Evolutionary conservation across 2,797 vertebrate species (phyloP).

Genomic region (Notolepis coatsorum): DNA sequence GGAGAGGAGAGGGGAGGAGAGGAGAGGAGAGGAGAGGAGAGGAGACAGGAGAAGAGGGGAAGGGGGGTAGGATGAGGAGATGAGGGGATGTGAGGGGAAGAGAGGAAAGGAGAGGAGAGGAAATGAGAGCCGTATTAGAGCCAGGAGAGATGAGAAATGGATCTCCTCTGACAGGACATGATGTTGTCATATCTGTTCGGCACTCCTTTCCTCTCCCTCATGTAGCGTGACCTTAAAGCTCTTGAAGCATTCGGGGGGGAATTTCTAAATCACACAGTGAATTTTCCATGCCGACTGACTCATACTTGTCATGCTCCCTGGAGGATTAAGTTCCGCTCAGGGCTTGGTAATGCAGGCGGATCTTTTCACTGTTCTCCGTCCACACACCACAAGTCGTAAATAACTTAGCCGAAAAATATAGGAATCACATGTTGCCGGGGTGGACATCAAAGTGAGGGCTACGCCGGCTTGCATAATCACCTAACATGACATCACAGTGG

Average conservation of each 20-base stretch:
- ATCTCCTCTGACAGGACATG: constrained; percentile 49
- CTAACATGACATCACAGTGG: constrained; percentile 66
- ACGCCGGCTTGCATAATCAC: constrained; percentile 69
- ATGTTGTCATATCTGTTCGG: constrained; percentile 55
- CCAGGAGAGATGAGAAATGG: constrained; percentile 30
- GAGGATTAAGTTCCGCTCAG: constrained; percentile 72
- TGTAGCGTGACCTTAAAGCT: constrained; percentile 72
- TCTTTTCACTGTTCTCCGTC: constrained; percentile 69
- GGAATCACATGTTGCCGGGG: constrained; percentile 74
- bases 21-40: neutral
- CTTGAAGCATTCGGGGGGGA: constrained; percentile 61
- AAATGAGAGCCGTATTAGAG: neutral
- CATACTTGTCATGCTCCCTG: constrained; percentile 69
- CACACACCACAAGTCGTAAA: constrained; percentile 76
- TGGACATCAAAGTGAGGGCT: constrained; percentile 70
- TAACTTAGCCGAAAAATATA: constrained; percentile 74
- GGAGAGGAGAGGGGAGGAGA: neutral
- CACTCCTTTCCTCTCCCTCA: constrained; percentile 48
- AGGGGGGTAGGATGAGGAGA: neutral
- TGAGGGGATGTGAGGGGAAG: constrained; percentile 12
- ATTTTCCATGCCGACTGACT: constrained; percentile 81
- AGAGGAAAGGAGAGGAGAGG: constrained; percentile 9
- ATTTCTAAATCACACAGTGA: constrained; percentile 74
- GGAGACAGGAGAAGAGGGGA: neutral
- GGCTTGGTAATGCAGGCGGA: constrained; percentile 58